phyloP scores from a whole-genome alignment of 2,888 invertebrate species.

The Neoscelio sp. region DNA sequence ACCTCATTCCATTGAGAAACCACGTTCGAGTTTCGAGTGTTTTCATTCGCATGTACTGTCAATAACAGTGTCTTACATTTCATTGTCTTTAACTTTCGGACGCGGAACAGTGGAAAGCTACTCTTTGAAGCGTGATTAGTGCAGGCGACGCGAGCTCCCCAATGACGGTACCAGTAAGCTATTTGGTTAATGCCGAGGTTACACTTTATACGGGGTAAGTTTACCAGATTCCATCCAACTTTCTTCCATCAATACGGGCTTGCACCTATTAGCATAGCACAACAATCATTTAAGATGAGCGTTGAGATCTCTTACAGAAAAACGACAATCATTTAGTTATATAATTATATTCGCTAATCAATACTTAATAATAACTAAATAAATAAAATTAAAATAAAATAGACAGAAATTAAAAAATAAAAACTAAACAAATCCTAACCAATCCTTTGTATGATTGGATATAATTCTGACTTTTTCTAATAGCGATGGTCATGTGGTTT shows the following conservation, averaged over 20 bases:
- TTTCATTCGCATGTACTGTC: constrained; percentile 12
- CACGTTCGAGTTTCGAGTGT: background rate
- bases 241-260: constrained; percentile 17
- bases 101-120: constrained; percentile 10
- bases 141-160: constrained; percentile 14
- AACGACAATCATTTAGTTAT: too few relatives aligned
- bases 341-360: too few relatives aligned
- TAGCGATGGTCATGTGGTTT: too few relatives aligned
- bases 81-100: constrained; percentile 13
- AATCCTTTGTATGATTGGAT: too few relatives aligned
- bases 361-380: too few relatives aligned
- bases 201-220: background rate
- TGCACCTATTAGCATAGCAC: background rate
- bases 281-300: too few relatives aligned
- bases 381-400: too few relatives aligned
- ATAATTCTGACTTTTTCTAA: too few relatives aligned
- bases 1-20: background rate
- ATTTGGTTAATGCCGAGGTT: constrained; percentile 21
- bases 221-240: constrained; percentile 13
- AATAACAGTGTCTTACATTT: constrained; percentile 23
- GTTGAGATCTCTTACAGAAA: too few relatives aligned
- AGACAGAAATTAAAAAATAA: too few relatives aligned
- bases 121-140: constrained; percentile 38
- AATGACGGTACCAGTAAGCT: constrained; percentile 15
- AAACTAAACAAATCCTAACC: too few relatives aligned